Conservation (phyloP, 2,797 vertebrate genomes). For the Tadarida brasiliensis region DNA sequence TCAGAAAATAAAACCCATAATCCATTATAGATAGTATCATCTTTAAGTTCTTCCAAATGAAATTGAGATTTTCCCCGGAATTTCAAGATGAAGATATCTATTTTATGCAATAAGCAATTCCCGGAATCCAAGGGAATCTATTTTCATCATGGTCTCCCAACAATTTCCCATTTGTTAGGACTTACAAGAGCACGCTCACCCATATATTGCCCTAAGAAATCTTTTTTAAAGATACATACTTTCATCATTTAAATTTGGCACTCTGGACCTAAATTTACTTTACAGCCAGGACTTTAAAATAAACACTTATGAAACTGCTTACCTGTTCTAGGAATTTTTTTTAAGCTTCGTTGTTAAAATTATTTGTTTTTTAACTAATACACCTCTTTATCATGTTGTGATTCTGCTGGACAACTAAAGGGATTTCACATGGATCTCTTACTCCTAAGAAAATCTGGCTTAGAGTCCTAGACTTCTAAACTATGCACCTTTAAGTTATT, state of each 20-base stretch:
- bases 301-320: background rate
- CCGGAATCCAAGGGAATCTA: slow-evolving; percentile 17
- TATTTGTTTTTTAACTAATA: background rate
- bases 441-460: background rate
- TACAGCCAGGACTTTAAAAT: slow-evolving; percentile 12
- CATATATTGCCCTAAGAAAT: background rate
- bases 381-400: background rate
- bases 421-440: background rate
- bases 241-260: slow-evolving; percentile 47
- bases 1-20: background rate
- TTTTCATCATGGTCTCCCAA: slow-evolving; percentile 32
- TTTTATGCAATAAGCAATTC: background rate
- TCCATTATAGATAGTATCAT: background rate
- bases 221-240: slow-evolving; percentile 20
- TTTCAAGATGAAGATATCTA: slow-evolving; percentile 56
- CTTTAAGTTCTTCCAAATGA: slow-evolving; percentile 63
- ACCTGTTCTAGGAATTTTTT: slow-evolving; percentile 10
- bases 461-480: background rate
- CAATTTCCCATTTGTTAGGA: slow-evolving; percentile 15
- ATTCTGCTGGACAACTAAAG: background rate
- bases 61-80: background rate
- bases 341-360: background rate
- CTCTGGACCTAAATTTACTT: slow-evolving; percentile 22
- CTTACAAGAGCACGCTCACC: background rate
- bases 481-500: background rate